Percentiles rank a stretch among this genome's conserved stretches.
Conservation (phyloP, 2,797 vertebrate genomes). For the Eulemur coronatus region DNA sequence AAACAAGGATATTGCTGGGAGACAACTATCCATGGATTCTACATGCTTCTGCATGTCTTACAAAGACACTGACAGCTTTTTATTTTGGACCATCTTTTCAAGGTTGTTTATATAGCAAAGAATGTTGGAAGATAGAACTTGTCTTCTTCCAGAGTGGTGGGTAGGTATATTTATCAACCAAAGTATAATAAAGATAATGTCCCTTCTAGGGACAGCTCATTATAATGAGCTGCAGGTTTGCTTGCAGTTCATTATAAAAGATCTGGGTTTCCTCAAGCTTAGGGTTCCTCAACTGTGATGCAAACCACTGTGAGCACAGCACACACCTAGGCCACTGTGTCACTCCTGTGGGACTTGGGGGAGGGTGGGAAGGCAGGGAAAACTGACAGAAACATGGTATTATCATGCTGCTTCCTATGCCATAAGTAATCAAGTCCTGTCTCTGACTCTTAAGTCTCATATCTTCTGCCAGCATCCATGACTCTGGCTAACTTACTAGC, state of each 20-base stretch:
- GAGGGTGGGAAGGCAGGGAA: neutral
- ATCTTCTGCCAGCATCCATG: neutral
- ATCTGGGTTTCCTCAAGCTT: neutral
- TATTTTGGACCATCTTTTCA: neutral
- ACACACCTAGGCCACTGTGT: neutral
- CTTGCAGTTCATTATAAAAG: neutral
- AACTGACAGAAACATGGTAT: neutral
- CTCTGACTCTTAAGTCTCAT: neutral
- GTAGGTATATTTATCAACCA: neutral
- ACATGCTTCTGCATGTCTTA: neutral
- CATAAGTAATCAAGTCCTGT: neutral
- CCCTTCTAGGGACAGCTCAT: too few relatives aligned
- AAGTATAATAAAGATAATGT: neutral
- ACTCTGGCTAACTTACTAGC: neutral
- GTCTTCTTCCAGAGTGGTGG: neutral
- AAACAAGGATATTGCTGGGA: neutral
- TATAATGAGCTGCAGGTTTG: neutral
- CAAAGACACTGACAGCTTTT: neutral
- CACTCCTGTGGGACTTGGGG: neutral
- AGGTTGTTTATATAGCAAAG: neutral
- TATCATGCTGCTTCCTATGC: neutral
- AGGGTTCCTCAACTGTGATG: neutral
- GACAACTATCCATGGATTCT: neutral
- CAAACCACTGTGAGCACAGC: neutral
- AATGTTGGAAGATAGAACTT: neutral